A percentile compares a stretch with the other conserved stretches of the same genome.
These are phyloP conservation scores for Dufourea novaeangliae DNA, from an alignment of 1,140 invertebrate genomes.

Conservation along the genomic window DNA sequence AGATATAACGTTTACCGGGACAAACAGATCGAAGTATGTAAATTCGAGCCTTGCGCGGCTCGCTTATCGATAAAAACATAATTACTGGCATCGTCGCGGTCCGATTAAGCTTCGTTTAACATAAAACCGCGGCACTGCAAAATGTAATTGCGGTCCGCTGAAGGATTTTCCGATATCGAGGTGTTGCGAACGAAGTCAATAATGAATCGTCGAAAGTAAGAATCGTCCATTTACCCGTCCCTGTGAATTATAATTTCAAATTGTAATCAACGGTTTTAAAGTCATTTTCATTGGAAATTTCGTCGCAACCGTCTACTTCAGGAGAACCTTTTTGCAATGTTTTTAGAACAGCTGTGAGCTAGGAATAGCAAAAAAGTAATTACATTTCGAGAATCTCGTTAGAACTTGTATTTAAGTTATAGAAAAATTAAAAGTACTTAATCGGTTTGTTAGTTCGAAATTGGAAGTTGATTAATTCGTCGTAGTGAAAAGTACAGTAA, in stretches of 20 bases:
- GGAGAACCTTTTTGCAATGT: neutral
- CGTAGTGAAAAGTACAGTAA: no score
- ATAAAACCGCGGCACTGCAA: neutral
- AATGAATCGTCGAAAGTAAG: neutral
- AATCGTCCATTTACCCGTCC: neutral
- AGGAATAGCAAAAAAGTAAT: no score
- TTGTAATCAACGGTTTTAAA: neutral
- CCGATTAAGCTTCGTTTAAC: no score
- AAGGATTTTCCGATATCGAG: neutral
- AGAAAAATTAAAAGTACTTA: no score
- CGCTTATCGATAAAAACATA: neutral
- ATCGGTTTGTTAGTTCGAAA: no score
- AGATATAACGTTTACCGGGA: neutral
- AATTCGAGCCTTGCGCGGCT: neutral
- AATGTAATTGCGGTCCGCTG: neutral
- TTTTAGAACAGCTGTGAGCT: no score
- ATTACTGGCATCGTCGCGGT: neutral
- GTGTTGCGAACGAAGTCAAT: neutral
- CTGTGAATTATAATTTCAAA: neutral
- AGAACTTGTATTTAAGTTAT: no score
- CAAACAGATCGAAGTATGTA: neutral
- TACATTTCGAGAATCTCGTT: no score
- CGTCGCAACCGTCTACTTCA: neutral
- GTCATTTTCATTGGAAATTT: conserved; percentile 5
- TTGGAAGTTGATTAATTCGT: no score